Evolutionary conservation across 2,888 invertebrate genomes (phyloP), one percentile per base, ranked within the genome.

Genomic region (Brenthis daphne): DNA sequence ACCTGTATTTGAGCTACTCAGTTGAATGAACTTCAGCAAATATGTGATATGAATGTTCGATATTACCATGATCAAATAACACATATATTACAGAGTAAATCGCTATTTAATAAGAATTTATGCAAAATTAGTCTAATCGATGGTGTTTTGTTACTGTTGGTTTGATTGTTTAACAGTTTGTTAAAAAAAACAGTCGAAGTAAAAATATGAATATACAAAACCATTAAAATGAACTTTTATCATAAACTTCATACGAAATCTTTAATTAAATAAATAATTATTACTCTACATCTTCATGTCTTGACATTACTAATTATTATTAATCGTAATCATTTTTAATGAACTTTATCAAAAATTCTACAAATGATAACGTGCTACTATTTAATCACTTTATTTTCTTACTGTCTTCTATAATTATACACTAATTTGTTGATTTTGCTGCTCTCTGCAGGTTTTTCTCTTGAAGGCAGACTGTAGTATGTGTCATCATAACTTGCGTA

Each of bases 341-440:
- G 29, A 29, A 29, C 29, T 29, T 29, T 43, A 43, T 43, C 1
- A 43, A 11, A 43, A 43, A 43, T 43, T 37, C 8, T 43, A 43
- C 37, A 11, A 8, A 43, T 43, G 11, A 43, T 43, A 43, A 43
- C 37, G 11, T 43, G 11, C 0, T 43, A 43, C 2, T 43, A 43
- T 43, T 8, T 43, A 11, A 14, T 29, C 48, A 60, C 50, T 60
- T n/a, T 50, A 37, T 2, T 37, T 51, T 12, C 69, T 75, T 76
- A 76, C 65, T 71, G 70, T 43, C 89, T 80, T 75, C 87, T 88
- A 73, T 92, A 93, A 76, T 93, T 93, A 78, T 93, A 93, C 72
- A 93, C 93, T 76, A 93, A 81, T 80, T 86, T 87, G 82, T 93
- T 93, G 61, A 93, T 92, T 81, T 92, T 90, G 77, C 93, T 93